These are phyloP conservation scores for Lordiphosa mommai DNA, from an alignment of 1,140 invertebrate species.

Conservation along the genomic window DNA sequence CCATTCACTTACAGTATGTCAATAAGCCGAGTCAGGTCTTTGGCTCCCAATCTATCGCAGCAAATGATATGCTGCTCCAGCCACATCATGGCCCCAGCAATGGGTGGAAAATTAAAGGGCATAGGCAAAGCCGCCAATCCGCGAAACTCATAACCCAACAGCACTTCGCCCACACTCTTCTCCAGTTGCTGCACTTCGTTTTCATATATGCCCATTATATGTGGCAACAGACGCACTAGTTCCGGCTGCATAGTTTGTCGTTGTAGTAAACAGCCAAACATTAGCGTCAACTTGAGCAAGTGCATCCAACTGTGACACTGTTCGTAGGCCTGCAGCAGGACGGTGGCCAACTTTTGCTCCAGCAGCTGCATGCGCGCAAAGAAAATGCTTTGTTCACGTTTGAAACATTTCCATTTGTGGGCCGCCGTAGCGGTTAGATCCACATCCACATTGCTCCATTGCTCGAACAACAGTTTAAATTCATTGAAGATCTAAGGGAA, in stretches of 20 bases:
- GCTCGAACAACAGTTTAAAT: constrained; percentile 85
- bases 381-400: constrained; percentile 82
- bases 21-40: constrained; percentile 46
- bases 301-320: constrained; percentile 86
- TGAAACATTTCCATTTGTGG: constrained; percentile 81
- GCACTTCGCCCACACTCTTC: constrained; percentile 33
- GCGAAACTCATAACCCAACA: constrained; percentile 50
- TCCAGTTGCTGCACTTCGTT: constrained; percentile 63
- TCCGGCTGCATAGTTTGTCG: constrained; percentile 53
- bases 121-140: constrained; percentile 77
- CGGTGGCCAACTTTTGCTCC: constrained; percentile 86
- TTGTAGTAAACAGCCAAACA: constrained; percentile 62
- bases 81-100: constrained; percentile 86
- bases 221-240: constrained; percentile 51
- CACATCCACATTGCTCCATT: constrained; percentile 84
- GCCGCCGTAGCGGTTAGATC: constrained; percentile 49
- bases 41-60: constrained; percentile 51
- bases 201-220: constrained; percentile 57
- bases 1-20: constrained; percentile 41
- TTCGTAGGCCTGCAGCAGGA: constrained; percentile 86
- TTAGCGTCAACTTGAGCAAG: constrained; percentile 80
- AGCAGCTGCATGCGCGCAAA: constrained; percentile 82
- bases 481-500: constrained; percentile 79
- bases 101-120: constrained; percentile 85
- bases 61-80: constrained; percentile 81